Conservation (phyloP, 2,888 invertebrate species). For the Blastobasis lacticolella region DNA sequence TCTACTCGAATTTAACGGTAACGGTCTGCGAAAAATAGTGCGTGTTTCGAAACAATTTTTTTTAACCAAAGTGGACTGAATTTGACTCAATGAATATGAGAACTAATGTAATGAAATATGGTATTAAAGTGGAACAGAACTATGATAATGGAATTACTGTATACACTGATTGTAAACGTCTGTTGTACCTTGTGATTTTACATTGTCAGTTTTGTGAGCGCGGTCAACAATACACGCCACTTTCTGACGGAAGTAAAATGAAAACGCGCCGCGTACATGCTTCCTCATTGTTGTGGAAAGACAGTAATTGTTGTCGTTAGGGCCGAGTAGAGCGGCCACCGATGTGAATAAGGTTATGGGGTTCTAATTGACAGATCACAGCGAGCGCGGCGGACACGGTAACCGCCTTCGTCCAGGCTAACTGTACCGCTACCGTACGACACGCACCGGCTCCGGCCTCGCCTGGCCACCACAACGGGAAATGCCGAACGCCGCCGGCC, state of each 20-base stretch:
- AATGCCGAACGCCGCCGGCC: constrained; percentile 33
- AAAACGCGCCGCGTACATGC: constrained; percentile 12
- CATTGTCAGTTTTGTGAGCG: constrained; percentile 8
- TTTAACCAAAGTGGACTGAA: constrained; percentile 17
- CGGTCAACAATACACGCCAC: constrained; percentile 10
- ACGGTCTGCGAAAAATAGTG: background rate
- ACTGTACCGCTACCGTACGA: constrained; percentile 60
- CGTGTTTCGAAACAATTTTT: background rate
- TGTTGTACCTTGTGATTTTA: constrained; percentile 24
- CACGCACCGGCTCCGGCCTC: constrained; percentile 33
- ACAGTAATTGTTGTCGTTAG: constrained; percentile 35
- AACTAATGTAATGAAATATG: constrained; percentile 11
- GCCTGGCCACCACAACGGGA: constrained; percentile 50
- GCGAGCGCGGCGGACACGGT: constrained; percentile 42
- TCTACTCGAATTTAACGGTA: background rate
- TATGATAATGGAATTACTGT: constrained; percentile 8
- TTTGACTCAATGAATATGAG: constrained; percentile 38
- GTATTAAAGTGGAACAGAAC: background rate
- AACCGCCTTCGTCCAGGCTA: constrained; percentile 52
- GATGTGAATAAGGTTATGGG: constrained; percentile 56
- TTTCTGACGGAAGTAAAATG: constrained; percentile 15
- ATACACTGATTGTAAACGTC: constrained; percentile 13
- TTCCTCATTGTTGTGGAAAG: constrained; percentile 16
- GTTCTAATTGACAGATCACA: constrained; percentile 60
- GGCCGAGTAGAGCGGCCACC: constrained; percentile 29